phyloP scores from a whole-genome alignment of 1,140 invertebrate species.

The Lordiphosa clarofinis region DNA sequence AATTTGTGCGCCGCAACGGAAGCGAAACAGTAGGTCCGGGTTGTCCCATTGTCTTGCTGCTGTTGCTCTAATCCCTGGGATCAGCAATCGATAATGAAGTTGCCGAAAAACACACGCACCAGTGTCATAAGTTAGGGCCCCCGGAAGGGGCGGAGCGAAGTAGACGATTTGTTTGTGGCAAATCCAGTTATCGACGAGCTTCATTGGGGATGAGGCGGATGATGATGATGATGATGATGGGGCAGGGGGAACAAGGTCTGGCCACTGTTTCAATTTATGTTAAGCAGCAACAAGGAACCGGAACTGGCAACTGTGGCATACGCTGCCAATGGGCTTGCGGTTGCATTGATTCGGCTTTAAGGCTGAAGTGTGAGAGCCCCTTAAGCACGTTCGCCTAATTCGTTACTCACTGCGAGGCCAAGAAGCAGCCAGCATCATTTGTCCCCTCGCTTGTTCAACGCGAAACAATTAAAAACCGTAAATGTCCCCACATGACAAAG shows the following conservation, averaged over 20 bases:
- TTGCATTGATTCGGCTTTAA: too few relatives aligned
- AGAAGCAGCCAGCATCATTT: conserved; percentile 48
- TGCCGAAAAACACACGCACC: conserved; percentile 71
- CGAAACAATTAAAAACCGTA: conserved; percentile 75
- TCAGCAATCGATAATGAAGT: conserved; percentile 76
- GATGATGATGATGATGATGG: conserved; percentile 6
- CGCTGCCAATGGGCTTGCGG: too few relatives aligned
- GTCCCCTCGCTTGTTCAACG: conserved; percentile 16
- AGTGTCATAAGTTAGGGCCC: conserved; percentile 65
- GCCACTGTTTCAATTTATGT: conserved; percentile 71
- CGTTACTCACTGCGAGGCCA: conserved; percentile 28
- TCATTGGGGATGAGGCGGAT: conserved; percentile 14
- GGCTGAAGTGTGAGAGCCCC: too few relatives aligned
- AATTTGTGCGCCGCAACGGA: conserved; percentile 72
- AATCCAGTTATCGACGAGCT: conserved; percentile 74
- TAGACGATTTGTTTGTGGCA: conserved; percentile 66
- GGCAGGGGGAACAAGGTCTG: conserved; percentile 18
- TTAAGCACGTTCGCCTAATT: conserved; percentile 1
- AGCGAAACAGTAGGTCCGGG: conserved; percentile 11
- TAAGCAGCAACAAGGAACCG: conserved; percentile 37
- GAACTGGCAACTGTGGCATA: not conserved
- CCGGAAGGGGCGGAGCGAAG: conserved; percentile 1
- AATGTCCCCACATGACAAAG: conserved; percentile 78
- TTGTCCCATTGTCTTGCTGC: conserved; percentile 47
- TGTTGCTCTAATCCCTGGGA: conserved; percentile 68